These are phyloP conservation scores for Novumbra hubbsi DNA, from an alignment of 2,797 vertebrate species.

Conservation along the genomic window DNA sequence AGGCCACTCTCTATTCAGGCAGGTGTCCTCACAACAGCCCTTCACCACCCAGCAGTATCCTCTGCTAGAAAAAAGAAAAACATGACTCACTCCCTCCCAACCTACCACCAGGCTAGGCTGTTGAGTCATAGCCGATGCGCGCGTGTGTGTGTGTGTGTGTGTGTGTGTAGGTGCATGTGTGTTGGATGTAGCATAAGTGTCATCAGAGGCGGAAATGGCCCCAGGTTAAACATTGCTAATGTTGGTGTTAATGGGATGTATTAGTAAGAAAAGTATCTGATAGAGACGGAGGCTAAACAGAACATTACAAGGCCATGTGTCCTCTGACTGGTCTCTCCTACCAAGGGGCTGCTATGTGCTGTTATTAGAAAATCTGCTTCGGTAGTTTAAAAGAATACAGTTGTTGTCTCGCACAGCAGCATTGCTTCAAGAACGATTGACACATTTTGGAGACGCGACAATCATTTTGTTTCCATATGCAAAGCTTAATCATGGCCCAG, in stretches of 20 bases:
- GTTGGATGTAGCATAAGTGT: constrained; percentile 21
- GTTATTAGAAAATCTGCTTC: no score
- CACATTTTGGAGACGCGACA: neutral
- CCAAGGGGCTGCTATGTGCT: no score
- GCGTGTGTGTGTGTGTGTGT: constrained; percentile 9
- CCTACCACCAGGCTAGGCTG: constrained; percentile 36
- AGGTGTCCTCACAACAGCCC: constrained; percentile 11
- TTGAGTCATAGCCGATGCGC: constrained; percentile 35
- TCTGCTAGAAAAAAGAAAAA: constrained; percentile 38
- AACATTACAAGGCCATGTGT: no score
- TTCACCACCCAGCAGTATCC: constrained; percentile 18
- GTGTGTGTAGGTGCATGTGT: constrained; percentile 7
- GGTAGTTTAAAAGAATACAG: no score
- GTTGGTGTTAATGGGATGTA: constrained; percentile 26
- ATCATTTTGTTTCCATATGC: neutral
- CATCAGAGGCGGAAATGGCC: constrained; percentile 7
- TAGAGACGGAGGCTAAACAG: constrained; percentile 12
- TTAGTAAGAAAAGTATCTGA: constrained; percentile 16
- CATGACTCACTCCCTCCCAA: constrained; percentile 50
- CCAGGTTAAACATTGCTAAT: constrained; percentile 2
- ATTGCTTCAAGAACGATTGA: neutral
- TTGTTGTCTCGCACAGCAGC: neutral
- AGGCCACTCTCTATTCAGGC: neutral
- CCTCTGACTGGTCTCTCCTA: no score
- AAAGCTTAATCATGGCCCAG: neutral